Evolutionary conservation across 2,888 invertebrate species (phyloP).

Genomic region (Ormyrus nitidulus): DNA sequence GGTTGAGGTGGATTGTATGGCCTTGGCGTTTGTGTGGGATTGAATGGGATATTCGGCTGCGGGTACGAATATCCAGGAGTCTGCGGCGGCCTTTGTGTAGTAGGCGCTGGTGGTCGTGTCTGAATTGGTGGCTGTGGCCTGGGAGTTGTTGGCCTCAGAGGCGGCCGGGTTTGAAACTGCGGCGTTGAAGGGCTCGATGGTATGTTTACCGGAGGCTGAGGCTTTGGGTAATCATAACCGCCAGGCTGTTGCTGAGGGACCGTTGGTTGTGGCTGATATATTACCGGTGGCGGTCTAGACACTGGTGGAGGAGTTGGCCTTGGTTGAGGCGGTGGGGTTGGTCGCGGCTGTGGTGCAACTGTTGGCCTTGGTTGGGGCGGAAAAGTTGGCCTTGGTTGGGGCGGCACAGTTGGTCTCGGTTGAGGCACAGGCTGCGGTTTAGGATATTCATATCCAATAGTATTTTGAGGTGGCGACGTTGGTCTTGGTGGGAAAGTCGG

Average conservation of each 20-base stretch:
- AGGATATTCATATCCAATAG: slow-evolving; percentile 12
- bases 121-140: background rate
- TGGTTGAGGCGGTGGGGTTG: slow-evolving; percentile 32
- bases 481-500: slow-evolving; percentile 36
- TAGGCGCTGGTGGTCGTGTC: slow-evolving; percentile 53
- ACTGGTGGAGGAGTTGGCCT: slow-evolving; percentile 9
- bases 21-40: background rate
- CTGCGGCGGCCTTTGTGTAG: slow-evolving; percentile 40
- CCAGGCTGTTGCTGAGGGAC: slow-evolving; percentile 71
- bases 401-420: slow-evolving; percentile 37
- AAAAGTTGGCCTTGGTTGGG: slow-evolving; percentile 27
- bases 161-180: slow-evolving; percentile 5
- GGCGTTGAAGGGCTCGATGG: slow-evolving; percentile 28
- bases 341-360: slow-evolving; percentile 40
- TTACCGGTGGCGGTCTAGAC: slow-evolving; percentile 56
- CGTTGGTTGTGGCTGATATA: slow-evolving; percentile 47
- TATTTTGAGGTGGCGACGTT: slow-evolving; percentile 56
- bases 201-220: slow-evolving; percentile 58
- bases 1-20: slow-evolving; percentile 12
- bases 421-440: slow-evolving; percentile 47
- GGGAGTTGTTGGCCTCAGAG: background rate
- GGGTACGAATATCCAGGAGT: slow-evolving; percentile 39
- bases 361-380: slow-evolving; percentile 58
- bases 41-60: slow-evolving; percentile 18
- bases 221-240: slow-evolving; percentile 63